These are phyloP conservation scores for Phylloscopus trochilus DNA, from an alignment of 2,113 vertebrate genomes.

Conservation along the genomic window DNA sequence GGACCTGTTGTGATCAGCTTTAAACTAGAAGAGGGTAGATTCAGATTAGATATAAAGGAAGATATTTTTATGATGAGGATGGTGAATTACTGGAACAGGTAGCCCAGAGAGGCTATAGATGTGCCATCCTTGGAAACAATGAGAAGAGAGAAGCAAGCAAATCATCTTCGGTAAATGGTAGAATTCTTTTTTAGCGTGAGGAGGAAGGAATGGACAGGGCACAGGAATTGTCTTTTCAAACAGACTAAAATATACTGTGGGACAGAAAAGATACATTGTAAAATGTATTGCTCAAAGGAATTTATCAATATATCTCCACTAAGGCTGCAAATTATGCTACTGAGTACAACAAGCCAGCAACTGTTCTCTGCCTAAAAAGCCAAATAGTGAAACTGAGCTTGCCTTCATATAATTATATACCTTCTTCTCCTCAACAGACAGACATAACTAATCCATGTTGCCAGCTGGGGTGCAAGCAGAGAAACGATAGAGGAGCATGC, in stretches of 20 bases:
- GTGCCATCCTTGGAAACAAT: neutral
- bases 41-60: neutral
- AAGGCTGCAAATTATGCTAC: neutral
- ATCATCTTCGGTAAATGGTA: neutral
- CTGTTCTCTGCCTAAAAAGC: neutral
- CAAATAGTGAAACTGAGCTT: neutral
- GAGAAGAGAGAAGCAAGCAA: neutral
- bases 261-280: neutral
- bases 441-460: neutral
- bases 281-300: neutral
- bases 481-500: accelerated
- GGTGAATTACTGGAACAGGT: neutral
- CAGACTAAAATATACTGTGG: neutral
- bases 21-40: neutral
- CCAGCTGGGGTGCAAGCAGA: neutral
- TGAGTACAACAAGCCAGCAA: neutral
- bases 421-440: neutral
- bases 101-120: neutral
- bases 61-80: neutral
- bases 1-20: neutral
- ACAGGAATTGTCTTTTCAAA: neutral
- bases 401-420: too few species aligned
- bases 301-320: neutral
- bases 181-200: neutral
- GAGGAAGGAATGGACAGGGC: neutral